Evolutionary conservation across 2,797 vertebrate genomes (phyloP).

Genomic region (Bradypodion ventrale): DNA sequence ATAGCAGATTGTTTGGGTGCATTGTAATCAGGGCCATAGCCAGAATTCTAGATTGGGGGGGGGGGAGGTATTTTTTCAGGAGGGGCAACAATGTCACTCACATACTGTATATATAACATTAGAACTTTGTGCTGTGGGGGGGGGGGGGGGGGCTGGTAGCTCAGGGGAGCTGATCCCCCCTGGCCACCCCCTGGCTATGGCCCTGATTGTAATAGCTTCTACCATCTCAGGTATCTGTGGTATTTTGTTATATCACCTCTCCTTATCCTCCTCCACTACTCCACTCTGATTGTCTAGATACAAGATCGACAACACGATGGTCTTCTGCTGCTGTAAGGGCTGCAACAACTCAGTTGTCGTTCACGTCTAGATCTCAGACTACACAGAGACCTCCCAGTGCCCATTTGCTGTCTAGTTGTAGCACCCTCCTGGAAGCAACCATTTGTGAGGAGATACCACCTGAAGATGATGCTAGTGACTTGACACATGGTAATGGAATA

Average conservation of each 20-base stretch:
- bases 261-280: constrained; percentile 36
- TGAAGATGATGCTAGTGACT: constrained; percentile 79
- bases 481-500: constrained; percentile 85
- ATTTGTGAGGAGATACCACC: constrained; percentile 63
- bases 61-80: no score
- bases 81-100: no score
- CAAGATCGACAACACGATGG: constrained; percentile 41
- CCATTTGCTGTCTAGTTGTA: constrained; percentile 48
- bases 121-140: no score
- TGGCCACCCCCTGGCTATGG: no score
- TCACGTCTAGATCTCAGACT: constrained; percentile 47
- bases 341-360: constrained; percentile 45
- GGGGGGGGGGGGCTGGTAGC: no score
- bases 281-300: constrained; percentile 38
- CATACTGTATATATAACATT: no score
- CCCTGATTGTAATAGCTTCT: accelerated
- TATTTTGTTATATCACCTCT: background rate
- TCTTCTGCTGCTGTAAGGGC: constrained; percentile 58
- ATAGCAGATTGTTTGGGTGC: background rate
- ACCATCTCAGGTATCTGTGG: constrained; percentile 8
- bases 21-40: no score
- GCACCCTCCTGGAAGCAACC: constrained; percentile 58
- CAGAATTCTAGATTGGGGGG: no score
- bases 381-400: constrained; percentile 36
- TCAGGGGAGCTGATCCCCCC: no score